Evolutionary conservation across 2,113 vertebrate species (phyloP).

Genomic region (Polypterus senegalus): DNA sequence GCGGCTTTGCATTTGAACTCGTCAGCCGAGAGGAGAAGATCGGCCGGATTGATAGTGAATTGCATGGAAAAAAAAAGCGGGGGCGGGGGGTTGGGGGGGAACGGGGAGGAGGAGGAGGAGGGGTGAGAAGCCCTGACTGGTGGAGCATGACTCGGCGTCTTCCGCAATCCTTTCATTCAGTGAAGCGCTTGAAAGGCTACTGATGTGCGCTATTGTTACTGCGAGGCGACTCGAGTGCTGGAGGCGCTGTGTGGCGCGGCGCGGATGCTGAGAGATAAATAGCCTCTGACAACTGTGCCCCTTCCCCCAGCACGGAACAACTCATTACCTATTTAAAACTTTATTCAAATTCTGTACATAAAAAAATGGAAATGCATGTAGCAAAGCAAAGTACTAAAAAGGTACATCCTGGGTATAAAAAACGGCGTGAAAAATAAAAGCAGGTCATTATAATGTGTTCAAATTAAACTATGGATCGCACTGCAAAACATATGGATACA

Average conservation of each 20-base stretch:
- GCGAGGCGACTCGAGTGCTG: slow-evolving; percentile 44
- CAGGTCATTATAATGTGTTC: no score
- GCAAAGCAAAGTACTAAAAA: no score
- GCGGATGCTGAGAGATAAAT: slow-evolving; percentile 47
- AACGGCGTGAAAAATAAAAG: no score
- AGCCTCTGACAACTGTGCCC: slow-evolving; percentile 36
- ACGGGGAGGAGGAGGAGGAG: slow-evolving; percentile 7
- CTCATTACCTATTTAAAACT: no score
- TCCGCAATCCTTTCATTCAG: slow-evolving; percentile 54
- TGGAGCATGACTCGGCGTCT: slow-evolving; percentile 29
- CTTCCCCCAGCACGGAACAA: no score
- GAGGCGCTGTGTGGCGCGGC: slow-evolving; percentile 43
- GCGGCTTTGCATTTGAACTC: no score
- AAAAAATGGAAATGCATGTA: no score
- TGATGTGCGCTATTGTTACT: slow-evolving; percentile 62
- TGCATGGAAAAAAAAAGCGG: slow-evolving; percentile 37
- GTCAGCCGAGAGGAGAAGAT: slow-evolving; percentile 24
- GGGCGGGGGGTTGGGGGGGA: slow-evolving; percentile 5
- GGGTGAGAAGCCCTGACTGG: slow-evolving; percentile 10
- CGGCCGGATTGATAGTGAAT: slow-evolving; percentile 14
- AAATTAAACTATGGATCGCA: no score
- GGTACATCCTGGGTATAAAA: no score
- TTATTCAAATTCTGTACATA: no score
- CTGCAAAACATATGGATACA: no score
- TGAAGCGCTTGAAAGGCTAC: slow-evolving; percentile 49